Conservation (phyloP, 2,113 vertebrate species). For the Sciurus niger region DNA sequence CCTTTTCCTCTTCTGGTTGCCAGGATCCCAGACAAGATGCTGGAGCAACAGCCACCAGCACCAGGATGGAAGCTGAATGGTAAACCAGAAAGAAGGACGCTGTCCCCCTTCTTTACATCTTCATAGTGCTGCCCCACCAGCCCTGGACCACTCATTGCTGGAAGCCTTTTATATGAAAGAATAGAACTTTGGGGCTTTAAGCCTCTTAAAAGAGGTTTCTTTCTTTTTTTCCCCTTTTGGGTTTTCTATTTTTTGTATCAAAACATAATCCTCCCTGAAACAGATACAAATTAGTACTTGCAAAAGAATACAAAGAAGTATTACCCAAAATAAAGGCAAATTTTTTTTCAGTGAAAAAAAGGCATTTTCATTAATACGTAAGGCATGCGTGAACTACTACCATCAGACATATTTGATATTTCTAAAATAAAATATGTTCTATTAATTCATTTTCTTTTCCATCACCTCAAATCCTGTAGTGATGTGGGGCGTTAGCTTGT, state of each 20-base stretch:
- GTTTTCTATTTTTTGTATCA: slow-evolving; percentile 62
- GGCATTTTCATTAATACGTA: slow-evolving; percentile 56
- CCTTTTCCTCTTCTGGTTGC: neutral
- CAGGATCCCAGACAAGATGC: neutral
- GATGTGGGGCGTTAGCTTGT: slow-evolving; percentile 53
- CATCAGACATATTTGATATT: slow-evolving; percentile 63
- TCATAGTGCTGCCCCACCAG: slow-evolving; percentile 23
- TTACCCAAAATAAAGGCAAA: slow-evolving; percentile 70
- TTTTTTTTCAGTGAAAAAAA: slow-evolving; percentile 35
- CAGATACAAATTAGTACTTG: slow-evolving; percentile 62
- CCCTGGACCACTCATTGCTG: slow-evolving; percentile 9
- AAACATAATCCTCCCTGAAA: slow-evolving; percentile 57
- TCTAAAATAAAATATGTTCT: slow-evolving; percentile 61
- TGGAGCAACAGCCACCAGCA: neutral
- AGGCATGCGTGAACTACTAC: neutral
- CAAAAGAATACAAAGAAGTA: slow-evolving; percentile 54
- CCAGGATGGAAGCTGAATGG: neutral
- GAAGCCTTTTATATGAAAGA: slow-evolving; percentile 64
- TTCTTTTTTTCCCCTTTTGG: slow-evolving; percentile 1
- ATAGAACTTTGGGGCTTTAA: slow-evolving; percentile 49
- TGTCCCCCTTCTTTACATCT: neutral
- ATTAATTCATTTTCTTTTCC: slow-evolving; percentile 72
- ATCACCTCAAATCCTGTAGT: slow-evolving; percentile 62
- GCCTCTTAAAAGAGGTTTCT: slow-evolving; percentile 28
- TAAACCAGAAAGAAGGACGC: neutral